phyloP scores from a whole-genome alignment of 2,888 invertebrate genomes.

The Polyommatus icarus region DNA sequence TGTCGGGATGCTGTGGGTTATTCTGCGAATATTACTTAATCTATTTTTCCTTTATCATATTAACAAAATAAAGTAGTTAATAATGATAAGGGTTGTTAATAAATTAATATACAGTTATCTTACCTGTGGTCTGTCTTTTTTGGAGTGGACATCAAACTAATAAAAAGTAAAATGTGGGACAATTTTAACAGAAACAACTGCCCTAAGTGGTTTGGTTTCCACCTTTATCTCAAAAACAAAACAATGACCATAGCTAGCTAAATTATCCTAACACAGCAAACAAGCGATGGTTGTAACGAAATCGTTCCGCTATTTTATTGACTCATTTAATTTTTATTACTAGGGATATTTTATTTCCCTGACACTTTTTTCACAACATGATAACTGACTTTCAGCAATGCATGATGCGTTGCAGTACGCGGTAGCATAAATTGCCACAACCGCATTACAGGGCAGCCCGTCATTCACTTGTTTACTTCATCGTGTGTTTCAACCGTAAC shows the following conservation, averaged over 20 bases:
- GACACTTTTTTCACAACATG: no score
- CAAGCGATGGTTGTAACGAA: not conserved
- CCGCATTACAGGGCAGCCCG: no score
- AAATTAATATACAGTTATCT: not conserved
- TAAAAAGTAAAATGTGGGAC: not conserved
- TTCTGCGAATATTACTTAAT: constrained; percentile 40
- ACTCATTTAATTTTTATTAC: no score
- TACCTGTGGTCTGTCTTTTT: not conserved
- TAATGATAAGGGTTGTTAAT: not conserved
- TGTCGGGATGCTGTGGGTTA: constrained; percentile 46
- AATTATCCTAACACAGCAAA: not conserved
- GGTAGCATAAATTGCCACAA: no score
- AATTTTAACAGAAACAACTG: not conserved
- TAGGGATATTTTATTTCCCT: no score
- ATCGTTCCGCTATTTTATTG: not conserved
- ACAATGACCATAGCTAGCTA: not conserved
- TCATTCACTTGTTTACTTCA: no score
- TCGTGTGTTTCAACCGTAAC: no score
- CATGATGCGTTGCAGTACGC: no score
- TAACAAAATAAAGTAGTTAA: not conserved
- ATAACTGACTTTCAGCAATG: no score
- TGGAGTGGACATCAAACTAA: not conserved
- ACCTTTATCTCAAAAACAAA: not conserved
- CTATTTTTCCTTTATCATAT: not conserved
- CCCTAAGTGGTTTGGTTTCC: not conserved